Base-by-base conservation (phyloP, 1,140 invertebrate species). In the Arion vulgaris region DNA sequence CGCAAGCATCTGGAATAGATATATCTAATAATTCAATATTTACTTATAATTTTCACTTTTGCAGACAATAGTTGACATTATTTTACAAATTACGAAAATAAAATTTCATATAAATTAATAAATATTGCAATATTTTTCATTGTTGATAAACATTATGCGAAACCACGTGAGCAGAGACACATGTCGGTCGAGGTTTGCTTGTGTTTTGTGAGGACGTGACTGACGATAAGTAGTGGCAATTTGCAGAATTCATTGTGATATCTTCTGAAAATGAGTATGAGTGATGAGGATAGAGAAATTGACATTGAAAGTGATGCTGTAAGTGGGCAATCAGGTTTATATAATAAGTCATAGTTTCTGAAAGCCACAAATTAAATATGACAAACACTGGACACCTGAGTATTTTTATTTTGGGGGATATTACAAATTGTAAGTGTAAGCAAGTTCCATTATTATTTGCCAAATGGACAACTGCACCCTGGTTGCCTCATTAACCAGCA, bases 261-360 rank as follows among this genome's bases (percentile, higher is more conserved):
- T 15, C n/a, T 66, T 34, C 28, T 28, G 28, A 32, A 7, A 5
- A 74, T 81, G 71, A 81, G 80, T 81, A 78, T 78, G 76, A 78
- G 76, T 36, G 80, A 81, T 39, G 80, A 81, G 74, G 80, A 81
- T 39, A 68, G 80, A 74, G 80, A 81, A 38, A 81, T 81, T 28
- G 80, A 81, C 80, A 81, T 81, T 57, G 80, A 81, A 81, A 81
- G 80, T 74, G 80, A 81, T 81, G 80, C 80, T 62, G 80, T 81
- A 81, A 81, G 80, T 81, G 7, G 26, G 32, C n/a, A 45, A 45
- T 5, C 41, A 45, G 15, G 41, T n/a, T n/a, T n/a, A n/a, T n/a
- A n/a, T n/a, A n/a, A n/a, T n/a, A n/a, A n/a, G n/a, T n/a, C n/a
- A n/a, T n/a, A n/a, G n/a, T n/a, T n/a, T n/a, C n/a, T n/a, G n/a